Evolutionary conservation across 2,888 invertebrate species (phyloP), one percentile per base, ranked within the genome.

Genomic region (Globia sparganii): DNA sequence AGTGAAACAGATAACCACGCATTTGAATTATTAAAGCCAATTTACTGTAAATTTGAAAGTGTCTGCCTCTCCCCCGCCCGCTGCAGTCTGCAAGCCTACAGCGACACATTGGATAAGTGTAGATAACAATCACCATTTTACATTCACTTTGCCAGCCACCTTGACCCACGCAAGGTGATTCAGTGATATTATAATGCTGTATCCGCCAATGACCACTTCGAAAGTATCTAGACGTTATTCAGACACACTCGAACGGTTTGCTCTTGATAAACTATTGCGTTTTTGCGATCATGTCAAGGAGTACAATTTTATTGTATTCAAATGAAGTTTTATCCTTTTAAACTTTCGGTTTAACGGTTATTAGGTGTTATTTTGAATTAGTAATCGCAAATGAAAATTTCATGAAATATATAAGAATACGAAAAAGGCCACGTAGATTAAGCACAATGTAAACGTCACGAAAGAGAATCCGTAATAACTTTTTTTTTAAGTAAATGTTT

Each of bases 151-250:
- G 89, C 88, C 77, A 90, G 91, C 91, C 91, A 93, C 95, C 96
- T 96, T 96, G 96, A 95, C 95, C 95, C 94, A 94, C 92, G 94
- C 96, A 94, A 96, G 95, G 96, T 95, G 94, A 95, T 94, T 95
- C 93, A 94, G 94, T 95, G 93, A 94, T 95, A 95, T 95, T 94
- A 94, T 93, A 94, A 92, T 90, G 91, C 87, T 90, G 90, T 93
- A 93, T 93, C 94, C 91, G 90, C 95, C 95, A 95, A 95, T 95
- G 93, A 94, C 93, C 90, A 92, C 91, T 91, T 93, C 90, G 95
- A 96, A 95, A 95, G 95, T 94, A 91, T 92, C 93, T 93, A 93
- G 92, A 90, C 87, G 87, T 89, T 91, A 91, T 92, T 92, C 91
- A 91, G 91, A 86, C 91, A 87, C 88, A 91, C 92, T 92, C 91